phyloP scores from a whole-genome alignment of 1,140 invertebrate genomes.

The Bombyx mori region DNA sequence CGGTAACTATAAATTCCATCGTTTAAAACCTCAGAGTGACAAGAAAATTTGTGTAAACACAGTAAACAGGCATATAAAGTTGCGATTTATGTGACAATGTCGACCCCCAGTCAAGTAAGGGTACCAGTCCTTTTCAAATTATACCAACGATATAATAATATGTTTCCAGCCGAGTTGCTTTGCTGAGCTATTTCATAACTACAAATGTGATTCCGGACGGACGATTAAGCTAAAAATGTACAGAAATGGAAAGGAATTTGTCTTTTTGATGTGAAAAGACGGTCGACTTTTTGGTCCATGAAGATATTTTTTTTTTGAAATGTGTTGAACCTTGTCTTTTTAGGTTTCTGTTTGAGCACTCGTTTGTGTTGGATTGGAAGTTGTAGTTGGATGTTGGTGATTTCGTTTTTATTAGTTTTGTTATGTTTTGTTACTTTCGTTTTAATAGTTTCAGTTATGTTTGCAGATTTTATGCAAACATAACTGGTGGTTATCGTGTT shows the following conservation, averaged over 20 bases:
- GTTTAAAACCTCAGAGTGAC: background rate
- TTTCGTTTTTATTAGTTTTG: too few species aligned
- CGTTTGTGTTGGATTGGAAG: too few species aligned
- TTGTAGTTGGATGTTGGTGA: too few species aligned
- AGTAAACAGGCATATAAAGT: constrained; percentile 32
- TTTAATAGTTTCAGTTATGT: too few species aligned
- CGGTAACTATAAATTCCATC: background rate
- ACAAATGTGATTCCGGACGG: constrained; percentile 29
- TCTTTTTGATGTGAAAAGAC: too few species aligned
- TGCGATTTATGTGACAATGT: constrained; percentile 37
- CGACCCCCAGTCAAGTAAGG: constrained; percentile 29
- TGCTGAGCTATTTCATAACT: constrained; percentile 24
- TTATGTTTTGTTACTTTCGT: too few species aligned
- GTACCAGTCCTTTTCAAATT: constrained; percentile 35
- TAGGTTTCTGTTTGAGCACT: too few species aligned
- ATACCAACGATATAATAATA: constrained; percentile 20
- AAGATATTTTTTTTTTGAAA: too few species aligned
- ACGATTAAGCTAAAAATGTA: constrained; percentile 24
- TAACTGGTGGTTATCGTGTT: too few species aligned
- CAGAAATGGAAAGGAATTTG: background rate
- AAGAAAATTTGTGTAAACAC: constrained; percentile 9
- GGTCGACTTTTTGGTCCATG: too few species aligned
- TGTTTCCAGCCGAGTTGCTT: constrained; percentile 17
- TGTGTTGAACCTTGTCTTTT: too few species aligned
- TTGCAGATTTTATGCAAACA: too few species aligned